Evolutionary conservation across 2,888 invertebrate genomes (phyloP), one percentile per base, ranked within the genome.

Genomic region (Habroteleia sp.): DNA sequence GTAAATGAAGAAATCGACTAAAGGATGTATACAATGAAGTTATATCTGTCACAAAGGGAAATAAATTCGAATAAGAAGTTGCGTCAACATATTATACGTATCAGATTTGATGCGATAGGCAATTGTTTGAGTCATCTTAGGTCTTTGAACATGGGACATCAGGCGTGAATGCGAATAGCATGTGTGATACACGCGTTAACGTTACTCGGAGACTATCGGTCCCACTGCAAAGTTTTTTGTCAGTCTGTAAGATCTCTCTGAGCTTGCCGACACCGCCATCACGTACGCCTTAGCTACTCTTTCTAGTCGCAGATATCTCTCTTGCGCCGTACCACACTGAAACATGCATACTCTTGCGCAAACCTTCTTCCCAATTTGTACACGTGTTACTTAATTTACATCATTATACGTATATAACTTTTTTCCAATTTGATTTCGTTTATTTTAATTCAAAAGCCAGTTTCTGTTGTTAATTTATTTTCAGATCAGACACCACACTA

Each of bases 101-200:
- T 69, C 48, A 7, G 58, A 68, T 63, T 63, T 25, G 46, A 27
- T 29, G 48, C 33, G 62, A 58, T 68, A 29, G 46, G 14, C 68
- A 44, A 68, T 74, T 48, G 63, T 63, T 74, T 33, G 74, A 63
- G 56, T 63, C 68, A 48, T 62, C 35, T 6, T 58, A 23, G 66
- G 48, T 44, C 66, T 62, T 73, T 52, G 65, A 65, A 63, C 72
- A 50, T 50, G 31, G 56, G 56, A 54, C 63, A 48, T 48, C 46
- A 63, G 71, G 72, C 72, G 72, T 65, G 52, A 58, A 76, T 63
- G 75, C 33, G 71, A 73, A 66, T 72, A 84, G 83, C 87, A 87
- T 86, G 82, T 87, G 86, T 81, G 84, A 84, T 85, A 85, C 87
- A 87, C 80, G 83, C 86, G 83, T 84, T 83, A 81, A 81, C 83